Base-by-base conservation (phyloP, 2,888 invertebrate genomes). In the Drosophila stalkeri region DNA sequence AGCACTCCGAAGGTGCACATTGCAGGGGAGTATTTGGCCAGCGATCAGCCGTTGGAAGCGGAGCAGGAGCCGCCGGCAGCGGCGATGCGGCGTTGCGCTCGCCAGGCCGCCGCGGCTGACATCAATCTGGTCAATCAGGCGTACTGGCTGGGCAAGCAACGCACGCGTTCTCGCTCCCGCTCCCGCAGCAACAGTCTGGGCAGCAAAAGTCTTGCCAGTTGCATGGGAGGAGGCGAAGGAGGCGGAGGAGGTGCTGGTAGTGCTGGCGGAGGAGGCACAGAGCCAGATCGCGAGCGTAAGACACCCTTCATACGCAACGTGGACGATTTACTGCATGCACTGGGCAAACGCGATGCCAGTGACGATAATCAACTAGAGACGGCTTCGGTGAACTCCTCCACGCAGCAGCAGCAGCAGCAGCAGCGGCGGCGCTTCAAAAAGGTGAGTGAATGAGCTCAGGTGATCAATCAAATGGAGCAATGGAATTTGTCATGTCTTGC, bases 131-230 rank as follows among this genome's bases (percentile, higher is more conserved):
- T 91, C 61, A 92, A 92, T 87, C 92, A 92, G 66, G 86, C 92
- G 63, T 93, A 91, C 67, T 91, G 91, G 90, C 77, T 92, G 78
- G 92, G 91, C 72, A 90, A 91, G 75, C 90, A 90, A 47, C 85
- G 79, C 12, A 64, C 77, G 0, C 81, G 87, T 18, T 70, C 85
- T 6, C 86, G 86, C 20, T 89, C 91, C n/a, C 91, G 92, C 37
- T 89, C 91, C 16, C 92, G 92, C 41, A 92, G 91, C 88, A 92
- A 91, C 69, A 92, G 92, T 80, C 62, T 91, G 72, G 91, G 91
- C 59, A 91, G 86, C 55, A 80, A 80, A 37, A 86, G 90, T 64
- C 68, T 82, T 7, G 70, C 74, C 69, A 81, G 89, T 55, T 89
- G 87, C 75, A 80, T 83, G 23, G 72, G 80, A 11, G 72, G 74